phyloP scores from a whole-genome alignment of 1,140 invertebrate genomes.

The Drosophila virilis region DNA sequence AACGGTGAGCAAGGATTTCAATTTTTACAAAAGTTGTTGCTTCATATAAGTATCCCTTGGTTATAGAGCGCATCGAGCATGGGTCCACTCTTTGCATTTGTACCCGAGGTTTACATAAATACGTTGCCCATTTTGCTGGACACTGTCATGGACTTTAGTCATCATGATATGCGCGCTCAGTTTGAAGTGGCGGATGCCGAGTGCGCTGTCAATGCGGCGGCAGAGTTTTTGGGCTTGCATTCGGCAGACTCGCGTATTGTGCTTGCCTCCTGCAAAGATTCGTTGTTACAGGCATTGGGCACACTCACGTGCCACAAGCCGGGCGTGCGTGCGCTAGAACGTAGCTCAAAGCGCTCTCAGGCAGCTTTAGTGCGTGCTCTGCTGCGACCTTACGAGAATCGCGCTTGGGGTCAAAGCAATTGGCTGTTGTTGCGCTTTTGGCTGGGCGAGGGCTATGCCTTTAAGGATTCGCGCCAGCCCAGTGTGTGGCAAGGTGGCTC shows the following conservation, averaged over 20 bases:
- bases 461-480: constrained; percentile 87
- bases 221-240: constrained; percentile 90
- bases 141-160: constrained; percentile 87
- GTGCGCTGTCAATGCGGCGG: constrained; percentile 87
- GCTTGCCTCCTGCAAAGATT: constrained; percentile 90
- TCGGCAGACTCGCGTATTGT: constrained; percentile 91
- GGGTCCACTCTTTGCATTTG: constrained; percentile 90
- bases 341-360: constrained; percentile 86
- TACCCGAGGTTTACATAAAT: constrained; percentile 92
- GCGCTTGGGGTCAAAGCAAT: constrained; percentile 94
- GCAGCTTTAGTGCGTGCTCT: constrained; percentile 88
- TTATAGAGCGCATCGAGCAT: constrained; percentile 85
- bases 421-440: constrained; percentile 94
- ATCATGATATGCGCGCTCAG: constrained; percentile 76
- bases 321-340: constrained; percentile 87
- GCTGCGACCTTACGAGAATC: constrained; percentile 91
- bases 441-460: constrained; percentile 93
- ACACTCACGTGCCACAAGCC: constrained; percentile 86
- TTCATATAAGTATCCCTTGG: background rate
- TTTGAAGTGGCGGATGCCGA: constrained; percentile 71
- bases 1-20: constrained; percentile 40
- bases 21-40: background rate
- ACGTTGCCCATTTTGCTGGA: constrained; percentile 85
- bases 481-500: constrained; percentile 81
- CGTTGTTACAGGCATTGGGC: constrained; percentile 90